Evolutionary conservation across 2,797 vertebrate genomes (phyloP), one percentile per base, ranked within the genome.

Genomic region (Clarias platycephalus): DNA sequence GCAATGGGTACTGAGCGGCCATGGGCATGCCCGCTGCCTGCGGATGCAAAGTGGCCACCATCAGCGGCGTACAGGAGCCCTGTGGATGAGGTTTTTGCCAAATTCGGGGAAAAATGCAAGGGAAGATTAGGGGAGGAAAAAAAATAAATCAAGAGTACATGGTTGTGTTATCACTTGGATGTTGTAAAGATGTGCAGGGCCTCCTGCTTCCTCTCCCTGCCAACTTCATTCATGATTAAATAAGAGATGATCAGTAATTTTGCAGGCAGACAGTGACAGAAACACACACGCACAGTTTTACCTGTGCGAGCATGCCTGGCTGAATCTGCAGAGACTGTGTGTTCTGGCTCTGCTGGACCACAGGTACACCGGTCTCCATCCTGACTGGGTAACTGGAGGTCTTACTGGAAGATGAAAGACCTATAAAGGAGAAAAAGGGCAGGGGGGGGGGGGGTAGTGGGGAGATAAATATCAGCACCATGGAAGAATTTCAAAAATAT

Each of bases 51-150:
- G 97, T 99, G 96, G 97, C 97, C 95, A 99, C 97, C 97, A 99
- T 98, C 98, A 99, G 96, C 95, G 98, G 97, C 91, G 97, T 98
- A 92, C 98, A 98, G 97, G 97, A 99, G 96, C 97, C 98, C 98
- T 99, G 95, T 92, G 97, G 96, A 91, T 94, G 92, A 96, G 95
- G 95, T 95, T 95, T 49, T 94, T 91, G 94, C 77, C 88, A 96
- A 89, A 90, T 89, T 44, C 92, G 88, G 84, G 86, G 44, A 84
- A 87, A 53, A 89, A 86, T 53, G 84, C 83, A 89, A 55, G 85
- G 83, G 72, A 74, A 78, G n/a, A 87, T 93, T 93, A 94, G 85
- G 90, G n/a, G 20, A 10, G 15, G 37, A 18, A 37, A 10, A 24
- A 62, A 58, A 13, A 28, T 40, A 63, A 16, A 64, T 80, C n/a